These are phyloP conservation scores for Octomys mimax DNA, from an alignment of 2,797 vertebrate species.

Conservation along the genomic window DNA sequence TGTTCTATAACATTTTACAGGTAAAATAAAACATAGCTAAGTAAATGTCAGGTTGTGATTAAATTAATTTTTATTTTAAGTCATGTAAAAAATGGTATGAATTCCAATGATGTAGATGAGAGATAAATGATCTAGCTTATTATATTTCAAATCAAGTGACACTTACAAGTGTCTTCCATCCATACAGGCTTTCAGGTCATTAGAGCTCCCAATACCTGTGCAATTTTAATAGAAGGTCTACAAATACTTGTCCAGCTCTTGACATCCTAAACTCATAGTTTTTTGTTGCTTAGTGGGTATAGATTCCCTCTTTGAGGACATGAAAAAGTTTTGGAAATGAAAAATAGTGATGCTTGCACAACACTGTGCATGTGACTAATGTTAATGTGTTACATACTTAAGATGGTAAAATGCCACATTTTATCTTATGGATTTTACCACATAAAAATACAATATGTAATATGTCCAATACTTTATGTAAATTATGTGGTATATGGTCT, in stretches of 20 bases:
- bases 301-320: background rate
- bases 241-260: slow-evolving; percentile 19
- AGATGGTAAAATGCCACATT: background rate
- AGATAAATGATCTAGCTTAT: background rate
- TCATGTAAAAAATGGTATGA: background rate
- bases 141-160: background rate
- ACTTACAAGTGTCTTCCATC: background rate
- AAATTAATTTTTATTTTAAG: slow-evolving; percentile 13
- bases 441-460: background rate
- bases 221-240: background rate
- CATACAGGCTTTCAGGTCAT: background rate
- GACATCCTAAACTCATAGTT: background rate
- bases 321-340: background rate
- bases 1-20: background rate
- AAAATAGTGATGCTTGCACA: background rate
- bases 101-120: background rate
- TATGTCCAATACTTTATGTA: background rate
- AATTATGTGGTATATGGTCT: background rate
- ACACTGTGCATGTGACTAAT: background rate
- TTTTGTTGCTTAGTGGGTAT: background rate
- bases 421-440: background rate
- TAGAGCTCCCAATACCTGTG: background rate
- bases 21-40: background rate
- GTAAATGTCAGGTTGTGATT: background rate
- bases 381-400: background rate